phyloP scores from a whole-genome alignment of 2,113 vertebrate species.

The Paedocypris sp. region DNA sequence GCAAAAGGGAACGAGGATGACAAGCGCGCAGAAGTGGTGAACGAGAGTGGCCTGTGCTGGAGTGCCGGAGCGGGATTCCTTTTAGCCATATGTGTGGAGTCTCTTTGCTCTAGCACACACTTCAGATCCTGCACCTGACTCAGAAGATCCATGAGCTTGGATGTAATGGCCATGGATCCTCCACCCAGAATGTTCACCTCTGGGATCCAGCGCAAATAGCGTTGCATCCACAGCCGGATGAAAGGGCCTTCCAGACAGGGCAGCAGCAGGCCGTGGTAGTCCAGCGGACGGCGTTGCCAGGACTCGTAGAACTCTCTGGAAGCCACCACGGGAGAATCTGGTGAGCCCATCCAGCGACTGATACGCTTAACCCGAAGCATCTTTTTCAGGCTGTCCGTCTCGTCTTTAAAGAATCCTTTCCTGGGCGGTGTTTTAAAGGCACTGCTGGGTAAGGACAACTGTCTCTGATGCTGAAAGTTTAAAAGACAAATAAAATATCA shows the following conservation, averaged over 20 bases:
- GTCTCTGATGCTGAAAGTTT: conserved; percentile 69
- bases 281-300: conserved; percentile 67
- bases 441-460: conserved; percentile 72
- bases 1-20: conserved; percentile 77
- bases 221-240: conserved; percentile 73
- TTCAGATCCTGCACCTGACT: conserved; percentile 66
- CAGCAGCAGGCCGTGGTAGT: conserved; percentile 71
- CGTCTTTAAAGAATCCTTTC: conserved; percentile 81
- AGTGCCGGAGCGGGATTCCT: background rate
- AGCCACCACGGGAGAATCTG: conserved; percentile 46
- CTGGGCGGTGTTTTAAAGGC: conserved; percentile 67
- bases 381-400: conserved; percentile 79
- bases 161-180: conserved; percentile 57
- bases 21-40: conserved; percentile 52
- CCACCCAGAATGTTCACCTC: conserved; percentile 74
- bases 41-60: background rate
- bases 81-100: background rate
- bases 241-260: conserved; percentile 68
- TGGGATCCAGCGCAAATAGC: conserved; percentile 79
- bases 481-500: background rate
- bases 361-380: conserved; percentile 75
- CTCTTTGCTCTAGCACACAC: conserved; percentile 52
- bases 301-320: conserved; percentile 69
- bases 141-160: conserved; percentile 64
- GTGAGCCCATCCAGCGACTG: conserved; percentile 71